Evolutionary conservation across 2,113 vertebrate genomes (phyloP), one percentile per base, ranked within the genome.

Genomic region (Eleginops maclovinus): DNA sequence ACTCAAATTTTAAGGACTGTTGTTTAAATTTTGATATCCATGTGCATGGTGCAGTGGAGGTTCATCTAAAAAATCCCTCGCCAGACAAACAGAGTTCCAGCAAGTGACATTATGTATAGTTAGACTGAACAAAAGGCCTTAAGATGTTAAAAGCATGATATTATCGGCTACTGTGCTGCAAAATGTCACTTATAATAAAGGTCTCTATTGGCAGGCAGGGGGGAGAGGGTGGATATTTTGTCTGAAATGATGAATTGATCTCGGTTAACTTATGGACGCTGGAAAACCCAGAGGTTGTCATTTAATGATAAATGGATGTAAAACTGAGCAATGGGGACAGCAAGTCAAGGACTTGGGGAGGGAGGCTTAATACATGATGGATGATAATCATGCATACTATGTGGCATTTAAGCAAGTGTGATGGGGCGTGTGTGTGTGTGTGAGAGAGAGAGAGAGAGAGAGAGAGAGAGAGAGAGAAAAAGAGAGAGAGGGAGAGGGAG

Each of bases 231-330:
- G 24, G 83, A 70, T 78, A 68, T 84, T 78, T 72, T 66, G 59
- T 71, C 58, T 77, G 80, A 74, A 63, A 79, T 89, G 86, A 90
- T 89, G 67, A 87, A 90, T 91, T 83, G 84, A 89, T 88, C 79
- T 75, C 68, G 40, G 75, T 89, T 88, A 82, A 83, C 75, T 84
- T 88, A 86, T 77, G 80, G 75, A 84, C 15, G 36, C 69, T 54
- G 70, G 78, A 87, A 78, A 82, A 80, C 77, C 72, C 84, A 74
- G 73, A 82, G 83, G 83, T 75, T 87, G 79, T 85, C 87, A 79
- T 51, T 71, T 85, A 69, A 82, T 88, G 86, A 92, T 89, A 81
- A 87, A 91, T 91, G 71, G 79, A 83, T 0, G 9, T 65, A 72
- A 82, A 72, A 50, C 50, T 68, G 77, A 82, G 74, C 70, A 79